A percentile compares a stretch with the other conserved stretches of the same genome.
phyloP scores from a whole-genome alignment of 1,140 invertebrate genomes.

The Psilanteris sp. region DNA sequence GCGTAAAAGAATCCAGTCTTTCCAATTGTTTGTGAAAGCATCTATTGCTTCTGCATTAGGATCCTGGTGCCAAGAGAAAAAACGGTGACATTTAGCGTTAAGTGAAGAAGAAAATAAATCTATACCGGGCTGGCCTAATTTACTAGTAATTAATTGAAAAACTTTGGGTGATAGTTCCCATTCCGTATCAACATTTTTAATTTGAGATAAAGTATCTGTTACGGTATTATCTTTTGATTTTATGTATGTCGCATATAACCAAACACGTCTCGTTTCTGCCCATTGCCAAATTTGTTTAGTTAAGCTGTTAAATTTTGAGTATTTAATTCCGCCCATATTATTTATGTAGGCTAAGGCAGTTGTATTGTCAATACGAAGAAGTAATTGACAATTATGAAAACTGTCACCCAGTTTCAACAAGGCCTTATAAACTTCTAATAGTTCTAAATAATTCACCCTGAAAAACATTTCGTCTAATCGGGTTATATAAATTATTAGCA shows the following conservation, averaged over 20 bases:
- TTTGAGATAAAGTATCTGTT: too few relatives aligned
- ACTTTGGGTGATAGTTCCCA: too few relatives aligned
- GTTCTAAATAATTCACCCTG: too few relatives aligned
- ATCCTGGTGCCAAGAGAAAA: slow-evolving; percentile 57
- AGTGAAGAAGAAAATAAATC: too few relatives aligned
- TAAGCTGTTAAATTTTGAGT: slow-evolving; percentile 14
- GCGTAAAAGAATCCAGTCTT: slow-evolving; percentile 45
- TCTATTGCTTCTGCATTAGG: slow-evolving; percentile 49
- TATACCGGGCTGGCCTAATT: too few relatives aligned
- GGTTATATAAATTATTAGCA: too few relatives aligned
- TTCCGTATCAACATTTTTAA: too few relatives aligned
- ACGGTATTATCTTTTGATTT: too few relatives aligned
- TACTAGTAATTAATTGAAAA: too few relatives aligned
- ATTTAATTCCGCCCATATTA: slow-evolving; percentile 61
- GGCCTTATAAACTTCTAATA: slow-evolving; percentile 15
- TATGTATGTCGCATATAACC: slow-evolving; percentile 50
- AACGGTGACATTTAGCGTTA: slow-evolving; percentile 56
- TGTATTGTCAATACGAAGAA: slow-evolving; percentile 54
- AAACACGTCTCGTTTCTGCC: slow-evolving; percentile 57
- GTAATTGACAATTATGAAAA: slow-evolving; percentile 49
- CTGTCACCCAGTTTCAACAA: slow-evolving; percentile 1
- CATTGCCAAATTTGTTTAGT: slow-evolving; percentile 61
- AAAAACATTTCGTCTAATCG: too few relatives aligned
- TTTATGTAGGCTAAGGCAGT: too few relatives aligned
- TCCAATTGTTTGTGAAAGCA: slow-evolving; percentile 60